These are phyloP conservation scores for Nomada fucata DNA, from an alignment of 2,888 invertebrate genomes.

Conservation along the genomic window DNA sequence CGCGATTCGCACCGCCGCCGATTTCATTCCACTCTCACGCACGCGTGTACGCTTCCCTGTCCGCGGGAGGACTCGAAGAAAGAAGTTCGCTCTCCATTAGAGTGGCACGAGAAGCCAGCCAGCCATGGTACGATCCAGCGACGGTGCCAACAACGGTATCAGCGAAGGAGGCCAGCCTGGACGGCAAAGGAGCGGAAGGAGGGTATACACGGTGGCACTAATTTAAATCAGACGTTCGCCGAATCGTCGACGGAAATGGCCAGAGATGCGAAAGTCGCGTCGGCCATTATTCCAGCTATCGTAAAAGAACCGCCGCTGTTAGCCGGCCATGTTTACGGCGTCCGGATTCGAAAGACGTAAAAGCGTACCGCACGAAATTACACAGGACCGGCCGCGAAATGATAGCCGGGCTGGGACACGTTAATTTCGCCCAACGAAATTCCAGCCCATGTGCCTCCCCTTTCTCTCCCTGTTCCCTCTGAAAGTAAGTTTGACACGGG, in stretches of 20 bases:
- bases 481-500: slow-evolving; percentile 55
- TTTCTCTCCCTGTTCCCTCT: not conserved
- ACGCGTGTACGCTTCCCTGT: too few relatives aligned
- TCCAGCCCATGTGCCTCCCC: slow-evolving; percentile 30
- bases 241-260: slow-evolving; percentile 29
- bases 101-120: too few relatives aligned
- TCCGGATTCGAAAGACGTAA: slow-evolving; percentile 33
- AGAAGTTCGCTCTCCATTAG: too few relatives aligned
- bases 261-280: slow-evolving; percentile 16
- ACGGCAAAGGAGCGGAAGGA: not conserved
- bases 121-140: not conserved
- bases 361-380: slow-evolving; percentile 54
- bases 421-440: slow-evolving; percentile 64
- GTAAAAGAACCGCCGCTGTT: slow-evolving; percentile 38
- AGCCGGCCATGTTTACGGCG: slow-evolving; percentile 39
- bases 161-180: not conserved
- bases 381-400: slow-evolving; percentile 49
- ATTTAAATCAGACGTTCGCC: slow-evolving; percentile 36
- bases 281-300: slow-evolving; percentile 43
- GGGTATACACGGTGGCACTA: slow-evolving; percentile 10
- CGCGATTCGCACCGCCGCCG: too few relatives aligned
- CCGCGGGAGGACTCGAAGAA: too few relatives aligned
- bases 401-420: slow-evolving; percentile 52
- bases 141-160: not conserved
- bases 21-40: too few relatives aligned